A percentile compares a stretch with the other conserved stretches of the same genome.
Conservation (phyloP, 2,888 invertebrate genomes). For the Leptopilina myrica region DNA sequence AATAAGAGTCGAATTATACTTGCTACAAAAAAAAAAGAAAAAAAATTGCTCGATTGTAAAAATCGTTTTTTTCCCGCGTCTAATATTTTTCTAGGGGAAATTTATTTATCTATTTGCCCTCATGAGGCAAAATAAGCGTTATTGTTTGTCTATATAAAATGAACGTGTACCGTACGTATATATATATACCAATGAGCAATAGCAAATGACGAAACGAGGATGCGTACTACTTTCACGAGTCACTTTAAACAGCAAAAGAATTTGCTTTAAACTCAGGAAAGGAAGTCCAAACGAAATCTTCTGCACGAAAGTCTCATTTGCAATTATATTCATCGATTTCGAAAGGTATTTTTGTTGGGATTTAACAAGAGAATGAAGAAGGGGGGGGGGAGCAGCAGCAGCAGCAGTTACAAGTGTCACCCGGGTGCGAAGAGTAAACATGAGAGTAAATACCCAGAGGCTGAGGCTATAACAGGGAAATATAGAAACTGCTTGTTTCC, state of each 20-base stretch:
- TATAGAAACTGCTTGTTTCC: slow-evolving; percentile 49
- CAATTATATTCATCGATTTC: slow-evolving; percentile 37
- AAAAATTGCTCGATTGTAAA: slow-evolving; percentile 46
- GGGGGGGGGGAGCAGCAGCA: no score
- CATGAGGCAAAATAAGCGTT: background rate
- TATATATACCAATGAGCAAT: slow-evolving; percentile 28
- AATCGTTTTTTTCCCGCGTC: slow-evolving; percentile 42
- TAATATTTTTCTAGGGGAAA: background rate
- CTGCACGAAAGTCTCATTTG: slow-evolving; percentile 35
- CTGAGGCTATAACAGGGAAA: slow-evolving; percentile 34
- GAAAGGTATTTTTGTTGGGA: background rate
- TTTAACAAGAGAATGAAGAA: background rate
- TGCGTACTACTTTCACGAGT: slow-evolving; percentile 61
- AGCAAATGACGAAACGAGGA: slow-evolving; percentile 59
- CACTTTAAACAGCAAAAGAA: slow-evolving; percentile 17
- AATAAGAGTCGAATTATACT: slow-evolving; percentile 45
- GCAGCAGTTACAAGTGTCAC: background rate
- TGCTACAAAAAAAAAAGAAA: background rate
- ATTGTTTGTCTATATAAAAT: no score
- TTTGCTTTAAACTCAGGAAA: slow-evolving; percentile 28
- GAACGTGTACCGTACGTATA: slow-evolving; percentile 54
- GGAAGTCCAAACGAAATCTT: slow-evolving; percentile 46
- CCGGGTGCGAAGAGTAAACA: slow-evolving; percentile 19
- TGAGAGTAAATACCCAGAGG: slow-evolving; percentile 11
- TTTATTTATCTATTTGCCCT: background rate